phyloP scores from a whole-genome alignment of 2,797 vertebrate species.

The Enteromius radiatus region DNA sequence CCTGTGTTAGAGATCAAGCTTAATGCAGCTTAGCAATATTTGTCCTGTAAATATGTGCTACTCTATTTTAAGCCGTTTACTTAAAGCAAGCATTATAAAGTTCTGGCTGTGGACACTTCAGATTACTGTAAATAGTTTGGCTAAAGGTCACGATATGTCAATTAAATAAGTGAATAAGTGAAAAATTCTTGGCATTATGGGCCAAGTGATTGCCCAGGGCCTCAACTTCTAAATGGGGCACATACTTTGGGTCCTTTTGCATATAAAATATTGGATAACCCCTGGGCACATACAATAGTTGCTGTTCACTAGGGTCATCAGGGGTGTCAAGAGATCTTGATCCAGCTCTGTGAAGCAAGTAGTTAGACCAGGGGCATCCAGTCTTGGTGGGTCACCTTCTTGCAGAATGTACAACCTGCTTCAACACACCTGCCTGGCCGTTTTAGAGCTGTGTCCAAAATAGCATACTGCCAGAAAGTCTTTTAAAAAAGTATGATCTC shows the following conservation, averaged over 20 bases:
- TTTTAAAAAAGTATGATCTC: neutral
- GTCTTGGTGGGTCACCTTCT: neutral
- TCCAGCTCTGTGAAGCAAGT: neutral
- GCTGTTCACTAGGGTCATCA: neutral
- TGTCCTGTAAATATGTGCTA: slow-evolving; percentile 33
- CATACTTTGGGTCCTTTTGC: neutral
- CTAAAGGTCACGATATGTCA: slow-evolving; percentile 31
- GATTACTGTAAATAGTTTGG: neutral
- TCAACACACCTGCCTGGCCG: neutral
- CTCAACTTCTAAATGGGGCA: neutral
- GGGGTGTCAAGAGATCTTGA: neutral
- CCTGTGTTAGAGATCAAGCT: slow-evolving; percentile 34
- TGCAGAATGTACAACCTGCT: neutral
- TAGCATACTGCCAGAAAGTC: neutral
- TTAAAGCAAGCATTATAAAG: neutral
- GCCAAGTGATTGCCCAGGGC: neutral
- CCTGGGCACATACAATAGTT: neutral
- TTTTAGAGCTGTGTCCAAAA: neutral
- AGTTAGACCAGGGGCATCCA: neutral
- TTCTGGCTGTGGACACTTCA: neutral
- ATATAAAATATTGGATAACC: neutral
- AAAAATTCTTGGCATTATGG: no score
- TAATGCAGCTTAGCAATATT: slow-evolving; percentile 23
- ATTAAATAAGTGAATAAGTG: neutral
- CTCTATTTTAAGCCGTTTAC: slow-evolving; percentile 7